phyloP scores from a whole-genome alignment of 2,888 invertebrate genomes.

The Phoenoteleia sp. region DNA sequence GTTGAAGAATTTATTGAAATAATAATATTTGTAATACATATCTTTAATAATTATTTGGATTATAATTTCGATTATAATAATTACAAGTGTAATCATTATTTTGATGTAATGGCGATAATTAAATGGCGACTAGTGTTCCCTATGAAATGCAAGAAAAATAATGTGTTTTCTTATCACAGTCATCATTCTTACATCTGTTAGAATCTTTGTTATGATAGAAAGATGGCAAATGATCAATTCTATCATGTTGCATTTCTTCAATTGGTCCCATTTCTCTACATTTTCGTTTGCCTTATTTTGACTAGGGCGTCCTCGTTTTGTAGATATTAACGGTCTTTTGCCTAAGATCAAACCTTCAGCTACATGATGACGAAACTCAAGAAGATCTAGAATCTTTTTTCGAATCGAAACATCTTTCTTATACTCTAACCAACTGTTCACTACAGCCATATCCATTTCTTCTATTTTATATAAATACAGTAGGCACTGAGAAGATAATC shows the following conservation, averaged over 20 bases:
- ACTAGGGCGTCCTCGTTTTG: slow-evolving; percentile 28
- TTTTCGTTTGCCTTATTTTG: slow-evolving; percentile 12
- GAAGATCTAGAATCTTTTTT: slow-evolving; percentile 9
- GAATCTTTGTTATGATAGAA: slow-evolving; percentile 28
- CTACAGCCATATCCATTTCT: slow-evolving; percentile 41
- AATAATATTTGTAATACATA: background rate
- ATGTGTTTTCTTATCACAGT: no score
- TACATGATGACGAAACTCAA: slow-evolving; percentile 17
- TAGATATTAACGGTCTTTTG: background rate
- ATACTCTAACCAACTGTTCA: slow-evolving; percentile 34
- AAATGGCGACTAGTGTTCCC: background rate
- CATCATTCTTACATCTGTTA: slow-evolving; percentile 1
- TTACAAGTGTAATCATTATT: no score
- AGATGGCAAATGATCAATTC: slow-evolving; percentile 28
- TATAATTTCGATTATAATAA: no score
- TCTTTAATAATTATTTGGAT: no score
- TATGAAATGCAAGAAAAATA: background rate
- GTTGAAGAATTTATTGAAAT: background rate
- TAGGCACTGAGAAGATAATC: slow-evolving; percentile 33
- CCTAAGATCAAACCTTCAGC: slow-evolving; percentile 34
- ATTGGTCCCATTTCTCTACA: slow-evolving; percentile 17
- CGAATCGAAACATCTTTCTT: slow-evolving; percentile 7
- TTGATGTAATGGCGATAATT: no score
- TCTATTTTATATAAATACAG: slow-evolving; percentile 25
- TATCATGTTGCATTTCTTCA: slow-evolving; percentile 6